A percentile compares a stretch with the other conserved stretches of the same genome.
Conservation (phyloP, 2,797 vertebrate genomes). For the Pipistrellus pygmaeus region DNA sequence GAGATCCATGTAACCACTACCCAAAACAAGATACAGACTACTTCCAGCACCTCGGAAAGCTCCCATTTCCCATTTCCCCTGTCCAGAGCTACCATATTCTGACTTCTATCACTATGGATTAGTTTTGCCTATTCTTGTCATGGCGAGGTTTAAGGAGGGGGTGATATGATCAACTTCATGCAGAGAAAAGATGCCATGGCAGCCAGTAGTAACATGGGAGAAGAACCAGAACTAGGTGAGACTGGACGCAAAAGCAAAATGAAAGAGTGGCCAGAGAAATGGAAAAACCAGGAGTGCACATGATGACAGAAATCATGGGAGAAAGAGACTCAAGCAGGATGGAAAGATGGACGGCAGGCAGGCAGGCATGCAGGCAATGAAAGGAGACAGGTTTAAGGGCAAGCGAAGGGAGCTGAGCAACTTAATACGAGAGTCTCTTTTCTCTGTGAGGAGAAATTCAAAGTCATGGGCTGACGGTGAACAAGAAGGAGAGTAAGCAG, state of each 20-base stretch:
- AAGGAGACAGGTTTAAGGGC: not conserved
- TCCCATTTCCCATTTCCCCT: not conserved
- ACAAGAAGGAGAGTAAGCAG: constrained; percentile 42
- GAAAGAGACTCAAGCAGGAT: not conserved
- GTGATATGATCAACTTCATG: not conserved
- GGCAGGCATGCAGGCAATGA: not conserved
- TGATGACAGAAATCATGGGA: not conserved
- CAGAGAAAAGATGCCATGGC: not conserved
- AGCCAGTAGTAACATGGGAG: not conserved
- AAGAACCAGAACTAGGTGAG: constrained; percentile 4
- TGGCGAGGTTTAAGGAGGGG: not conserved
- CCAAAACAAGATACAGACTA: constrained; percentile 31
- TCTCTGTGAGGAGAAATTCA: constrained; percentile 63
- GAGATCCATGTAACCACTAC: not conserved
- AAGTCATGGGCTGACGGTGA: constrained; percentile 47
- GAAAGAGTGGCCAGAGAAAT: not conserved
- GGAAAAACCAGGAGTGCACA: not conserved
- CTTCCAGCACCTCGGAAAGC: not conserved
- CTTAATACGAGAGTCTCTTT: constrained; percentile 44
- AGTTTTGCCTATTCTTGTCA: constrained; percentile 27
- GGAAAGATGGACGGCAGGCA: not conserved
- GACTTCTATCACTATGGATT: not conserved
- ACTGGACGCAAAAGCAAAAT: not conserved
- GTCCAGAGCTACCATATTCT: not conserved
- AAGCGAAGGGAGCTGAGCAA: not conserved